Evolutionary conservation across 2,113 vertebrate genomes (phyloP).

Genomic region (Oxyruncus cristatus): DNA sequence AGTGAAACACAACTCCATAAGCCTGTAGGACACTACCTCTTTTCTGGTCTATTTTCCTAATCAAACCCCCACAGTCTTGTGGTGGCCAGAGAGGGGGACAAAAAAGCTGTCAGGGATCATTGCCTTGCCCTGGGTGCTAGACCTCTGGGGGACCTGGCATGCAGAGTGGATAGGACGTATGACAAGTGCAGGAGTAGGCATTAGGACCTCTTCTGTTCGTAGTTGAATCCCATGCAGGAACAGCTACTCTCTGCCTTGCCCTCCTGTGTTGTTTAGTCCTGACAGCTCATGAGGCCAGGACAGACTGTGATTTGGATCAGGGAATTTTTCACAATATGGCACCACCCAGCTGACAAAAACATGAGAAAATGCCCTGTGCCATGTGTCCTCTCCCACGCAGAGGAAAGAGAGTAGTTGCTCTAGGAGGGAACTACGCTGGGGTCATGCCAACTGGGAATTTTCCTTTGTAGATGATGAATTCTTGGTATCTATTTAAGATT

Average conservation of each 20-base stretch:
- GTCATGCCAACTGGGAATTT: background rate
- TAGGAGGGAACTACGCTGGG: background rate
- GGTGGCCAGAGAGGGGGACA: background rate
- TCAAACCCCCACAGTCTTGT: background rate
- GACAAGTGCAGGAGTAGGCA: background rate
- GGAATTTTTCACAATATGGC: background rate
- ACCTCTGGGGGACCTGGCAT: fast-evolving
- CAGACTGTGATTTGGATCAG: background rate
- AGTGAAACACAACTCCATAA: background rate
- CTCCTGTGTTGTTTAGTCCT: background rate
- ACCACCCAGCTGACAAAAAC: background rate
- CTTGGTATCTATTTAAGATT: background rate
- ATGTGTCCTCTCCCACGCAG: background rate
- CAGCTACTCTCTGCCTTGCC: background rate
- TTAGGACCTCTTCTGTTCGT: background rate
- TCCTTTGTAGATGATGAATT: background rate
- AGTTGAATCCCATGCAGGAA: background rate
- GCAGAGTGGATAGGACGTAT: background rate
- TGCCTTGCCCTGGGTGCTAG: background rate
- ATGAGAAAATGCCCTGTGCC: background rate
- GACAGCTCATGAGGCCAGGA: background rate
- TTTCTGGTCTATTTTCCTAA: background rate
- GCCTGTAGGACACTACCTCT: background rate
- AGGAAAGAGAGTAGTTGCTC: background rate
- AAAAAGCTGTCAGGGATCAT: background rate